phyloP scores from a whole-genome alignment of 2,888 invertebrate genomes.

The Eupithecia vulgata region DNA sequence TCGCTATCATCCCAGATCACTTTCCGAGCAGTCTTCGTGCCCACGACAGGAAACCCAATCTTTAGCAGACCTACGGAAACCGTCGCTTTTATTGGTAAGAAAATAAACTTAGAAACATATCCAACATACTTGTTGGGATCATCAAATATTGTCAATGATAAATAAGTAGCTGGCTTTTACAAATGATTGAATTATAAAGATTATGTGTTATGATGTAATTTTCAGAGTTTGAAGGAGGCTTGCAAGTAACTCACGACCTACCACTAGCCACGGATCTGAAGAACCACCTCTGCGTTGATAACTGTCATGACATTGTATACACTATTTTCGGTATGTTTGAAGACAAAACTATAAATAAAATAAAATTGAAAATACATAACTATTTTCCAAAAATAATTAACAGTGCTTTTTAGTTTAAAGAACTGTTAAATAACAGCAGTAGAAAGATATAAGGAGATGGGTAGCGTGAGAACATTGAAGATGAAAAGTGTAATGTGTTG shows the following conservation, averaged over 20 bases:
- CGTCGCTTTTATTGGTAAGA: slow-evolving; percentile 69
- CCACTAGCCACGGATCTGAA: slow-evolving; percentile 74
- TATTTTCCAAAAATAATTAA: not conserved
- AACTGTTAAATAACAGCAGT: not conserved
- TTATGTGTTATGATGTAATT: slow-evolving; percentile 6
- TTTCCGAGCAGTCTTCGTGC: slow-evolving; percentile 73
- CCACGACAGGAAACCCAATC: slow-evolving; percentile 73
- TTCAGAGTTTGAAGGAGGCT: slow-evolving; percentile 70
- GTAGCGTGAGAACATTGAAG: not conserved
- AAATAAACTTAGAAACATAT: not conserved
- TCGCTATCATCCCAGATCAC: slow-evolving; percentile 53
- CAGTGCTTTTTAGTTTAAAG: no score
- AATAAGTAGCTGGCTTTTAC: no score
- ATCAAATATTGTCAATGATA: not conserved
- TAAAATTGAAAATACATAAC: no score
- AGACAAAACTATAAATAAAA: not conserved
- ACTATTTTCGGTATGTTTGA: slow-evolving; percentile 70
- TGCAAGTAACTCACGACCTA: slow-evolving; percentile 61
- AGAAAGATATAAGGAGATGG: not conserved
- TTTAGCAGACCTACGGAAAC: slow-evolving; percentile 57
- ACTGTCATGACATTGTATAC: slow-evolving; percentile 74
- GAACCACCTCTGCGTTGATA: slow-evolving; percentile 69
- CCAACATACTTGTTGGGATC: not conserved
- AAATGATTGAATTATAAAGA: no score
- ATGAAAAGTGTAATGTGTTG: not conserved